Evolutionary conservation across 2,888 invertebrate species (phyloP).

Genomic region (Nemotelus nigrinus): DNA sequence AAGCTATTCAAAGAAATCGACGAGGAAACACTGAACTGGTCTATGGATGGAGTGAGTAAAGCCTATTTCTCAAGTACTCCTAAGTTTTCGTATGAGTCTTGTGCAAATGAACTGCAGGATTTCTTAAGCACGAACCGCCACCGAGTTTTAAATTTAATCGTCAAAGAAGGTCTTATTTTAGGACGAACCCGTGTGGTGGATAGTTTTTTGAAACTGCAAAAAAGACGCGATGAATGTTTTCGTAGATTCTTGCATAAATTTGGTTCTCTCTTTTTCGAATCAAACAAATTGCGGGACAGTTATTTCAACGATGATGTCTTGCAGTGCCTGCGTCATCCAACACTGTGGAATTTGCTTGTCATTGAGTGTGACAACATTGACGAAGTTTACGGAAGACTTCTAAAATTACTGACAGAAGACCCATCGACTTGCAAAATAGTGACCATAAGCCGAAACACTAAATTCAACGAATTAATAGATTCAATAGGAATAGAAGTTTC

Average conservation of each 20-base stretch:
- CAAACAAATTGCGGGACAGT: background rate
- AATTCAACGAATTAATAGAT: background rate
- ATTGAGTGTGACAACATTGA: background rate
- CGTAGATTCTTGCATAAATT: background rate
- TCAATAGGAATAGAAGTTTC: background rate
- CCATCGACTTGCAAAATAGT: background rate
- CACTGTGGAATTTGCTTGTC: conserved; percentile 25
- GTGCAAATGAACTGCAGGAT: background rate
- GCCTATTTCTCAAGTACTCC: conserved; percentile 3
- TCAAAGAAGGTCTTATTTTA: conserved; percentile 16
- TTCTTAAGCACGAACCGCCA: background rate
- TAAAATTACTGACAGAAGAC: background rate
- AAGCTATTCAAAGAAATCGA: conserved; percentile 15
- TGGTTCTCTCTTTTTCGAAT: conserved; percentile 19
- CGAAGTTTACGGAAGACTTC: background rate
- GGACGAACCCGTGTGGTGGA: conserved; percentile 21
- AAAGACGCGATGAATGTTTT: background rate
- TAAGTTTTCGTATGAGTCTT: background rate
- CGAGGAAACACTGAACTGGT: background rate
- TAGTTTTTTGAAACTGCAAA: conserved; percentile 1
- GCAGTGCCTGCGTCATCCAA: background rate
- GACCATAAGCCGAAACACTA: background rate
- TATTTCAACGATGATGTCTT: background rate
- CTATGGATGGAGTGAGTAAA: conserved; percentile 1
- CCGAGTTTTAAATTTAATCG: conserved; percentile 1